Percentiles rank a stretch among this genome's conserved stretches.
These are phyloP conservation scores for Odontamblyopus lacepedii DNA, from an alignment of 2,797 vertebrate species.

Conservation along the genomic window DNA sequence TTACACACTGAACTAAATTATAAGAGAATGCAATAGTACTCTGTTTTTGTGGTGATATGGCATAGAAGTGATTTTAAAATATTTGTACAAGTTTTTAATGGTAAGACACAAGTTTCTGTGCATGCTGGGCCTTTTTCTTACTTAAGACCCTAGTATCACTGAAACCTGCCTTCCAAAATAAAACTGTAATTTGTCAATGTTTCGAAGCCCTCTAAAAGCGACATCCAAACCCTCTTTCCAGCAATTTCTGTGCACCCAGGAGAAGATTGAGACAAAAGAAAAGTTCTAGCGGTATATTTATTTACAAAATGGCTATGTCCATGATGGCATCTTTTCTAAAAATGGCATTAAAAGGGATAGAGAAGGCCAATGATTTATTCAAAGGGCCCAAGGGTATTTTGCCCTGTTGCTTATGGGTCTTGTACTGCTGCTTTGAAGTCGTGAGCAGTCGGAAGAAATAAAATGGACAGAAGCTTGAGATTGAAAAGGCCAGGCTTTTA, in stretches of 20 bases:
- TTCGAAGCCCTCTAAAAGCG: slow-evolving; percentile 46
- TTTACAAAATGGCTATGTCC: slow-evolving; percentile 52
- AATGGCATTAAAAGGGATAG: slow-evolving; percentile 57
- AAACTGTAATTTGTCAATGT: slow-evolving; percentile 58
- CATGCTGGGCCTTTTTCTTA: slow-evolving; percentile 33
- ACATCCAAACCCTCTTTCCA: slow-evolving; percentile 38
- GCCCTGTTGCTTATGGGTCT: slow-evolving; percentile 66
- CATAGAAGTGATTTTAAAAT: neutral
- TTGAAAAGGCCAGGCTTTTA: slow-evolving; percentile 62
- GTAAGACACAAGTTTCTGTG: slow-evolving; percentile 16
- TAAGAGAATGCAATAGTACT: neutral
- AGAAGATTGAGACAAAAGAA: slow-evolving; percentile 34
- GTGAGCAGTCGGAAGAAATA: slow-evolving; percentile 55
- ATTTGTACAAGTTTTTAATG: neutral
- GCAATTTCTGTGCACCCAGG: slow-evolving; percentile 35
- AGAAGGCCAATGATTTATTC: slow-evolving; percentile 73
- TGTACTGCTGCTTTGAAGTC: slow-evolving; percentile 69
- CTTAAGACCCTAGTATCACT: slow-evolving; percentile 37
- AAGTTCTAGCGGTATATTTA: slow-evolving; percentile 52
- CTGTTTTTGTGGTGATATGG: neutral
- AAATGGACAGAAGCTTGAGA: slow-evolving; percentile 60
- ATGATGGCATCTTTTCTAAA: slow-evolving; percentile 41
- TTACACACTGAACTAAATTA: neutral
- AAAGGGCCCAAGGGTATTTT: slow-evolving; percentile 66
- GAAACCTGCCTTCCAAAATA: slow-evolving; percentile 50